These are phyloP conservation scores for Pogona vitticeps DNA, from an alignment of 2,113 vertebrate genomes.

Conservation along the genomic window DNA sequence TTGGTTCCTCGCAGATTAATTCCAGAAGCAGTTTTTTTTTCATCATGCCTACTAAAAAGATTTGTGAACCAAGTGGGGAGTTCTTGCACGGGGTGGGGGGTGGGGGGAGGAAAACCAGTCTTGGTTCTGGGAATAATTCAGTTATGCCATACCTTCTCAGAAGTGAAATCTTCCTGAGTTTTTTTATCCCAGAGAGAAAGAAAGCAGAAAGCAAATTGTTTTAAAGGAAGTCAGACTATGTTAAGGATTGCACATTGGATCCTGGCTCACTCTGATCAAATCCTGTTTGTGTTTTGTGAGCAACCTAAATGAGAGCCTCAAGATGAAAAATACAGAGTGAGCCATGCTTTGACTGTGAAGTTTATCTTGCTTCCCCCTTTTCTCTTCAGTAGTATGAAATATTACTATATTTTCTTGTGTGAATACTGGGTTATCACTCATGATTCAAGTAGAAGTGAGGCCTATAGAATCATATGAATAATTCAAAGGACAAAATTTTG, in stretches of 20 bases:
- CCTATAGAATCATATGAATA: no score
- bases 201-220: constrained; percentile 4
- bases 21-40: constrained; percentile 36
- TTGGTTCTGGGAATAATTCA: constrained; percentile 5
- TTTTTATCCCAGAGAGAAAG: not conserved
- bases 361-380: not conserved
- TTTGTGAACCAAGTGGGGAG: not conserved
- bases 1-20: not conserved
- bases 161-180: constrained; percentile 11
- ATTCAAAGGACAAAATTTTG: no score
- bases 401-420: not conserved
- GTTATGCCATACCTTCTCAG: not conserved
- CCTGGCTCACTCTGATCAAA: not conserved
- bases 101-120: not conserved
- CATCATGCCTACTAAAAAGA: constrained; percentile 23
- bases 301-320: constrained; percentile 24
- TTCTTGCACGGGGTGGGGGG: constrained; percentile 31
- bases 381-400: no score
- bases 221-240: not conserved
- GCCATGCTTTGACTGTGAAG: not conserved
- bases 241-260: constrained; percentile 26
- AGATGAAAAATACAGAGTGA: constrained; percentile 1
- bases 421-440: not conserved
- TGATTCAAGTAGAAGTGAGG: not conserved
- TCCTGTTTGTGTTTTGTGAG: not conserved